Evolutionary conservation across 2,113 vertebrate genomes (phyloP).

Genomic region (Otolemur garnettii): DNA sequence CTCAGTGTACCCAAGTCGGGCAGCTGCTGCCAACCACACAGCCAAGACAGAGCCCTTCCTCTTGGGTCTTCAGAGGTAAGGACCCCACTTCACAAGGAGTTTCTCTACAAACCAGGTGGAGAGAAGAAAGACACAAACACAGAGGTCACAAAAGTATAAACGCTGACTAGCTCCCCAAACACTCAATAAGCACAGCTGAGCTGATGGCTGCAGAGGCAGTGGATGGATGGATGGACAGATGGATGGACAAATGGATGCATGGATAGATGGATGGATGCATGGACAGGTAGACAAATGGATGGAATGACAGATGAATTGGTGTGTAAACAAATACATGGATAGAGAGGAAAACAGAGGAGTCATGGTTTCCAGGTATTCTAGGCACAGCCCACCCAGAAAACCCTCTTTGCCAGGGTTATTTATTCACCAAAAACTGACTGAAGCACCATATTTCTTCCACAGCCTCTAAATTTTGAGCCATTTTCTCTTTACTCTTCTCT

Average conservation of each 20-base stretch:
- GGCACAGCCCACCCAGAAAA: slow-evolving; percentile 19
- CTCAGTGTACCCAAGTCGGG: not conserved
- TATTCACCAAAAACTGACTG: not conserved
- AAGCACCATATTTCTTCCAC: not conserved
- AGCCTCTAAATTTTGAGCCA: slow-evolving; percentile 33
- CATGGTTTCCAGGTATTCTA: not conserved
- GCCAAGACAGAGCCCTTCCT: not conserved
- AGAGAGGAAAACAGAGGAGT: not conserved
- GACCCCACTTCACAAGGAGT: not conserved
- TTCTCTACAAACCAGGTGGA: slow-evolving; percentile 25
- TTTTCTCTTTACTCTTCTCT: slow-evolving; percentile 34
- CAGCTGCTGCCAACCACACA: slow-evolving; percentile 13
- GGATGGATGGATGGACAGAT: not conserved
- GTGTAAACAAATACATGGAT: not conserved
- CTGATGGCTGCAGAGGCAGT: not conserved
- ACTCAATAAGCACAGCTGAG: not conserved
- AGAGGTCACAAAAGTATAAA: not conserved
- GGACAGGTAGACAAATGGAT: too few relatives aligned
- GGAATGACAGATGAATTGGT: not conserved
- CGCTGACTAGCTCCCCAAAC: slow-evolving; percentile 28
- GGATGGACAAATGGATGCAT: too few relatives aligned
- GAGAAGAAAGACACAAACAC: not conserved
- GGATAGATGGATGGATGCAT: not conserved
- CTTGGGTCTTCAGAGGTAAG: not conserved
- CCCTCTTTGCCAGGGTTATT: slow-evolving; percentile 20